A percentile compares a stretch with the other conserved stretches of the same genome.
Conservation (phyloP, 2,113 vertebrate genomes). For the Brachyhypopomus gauderio region DNA sequence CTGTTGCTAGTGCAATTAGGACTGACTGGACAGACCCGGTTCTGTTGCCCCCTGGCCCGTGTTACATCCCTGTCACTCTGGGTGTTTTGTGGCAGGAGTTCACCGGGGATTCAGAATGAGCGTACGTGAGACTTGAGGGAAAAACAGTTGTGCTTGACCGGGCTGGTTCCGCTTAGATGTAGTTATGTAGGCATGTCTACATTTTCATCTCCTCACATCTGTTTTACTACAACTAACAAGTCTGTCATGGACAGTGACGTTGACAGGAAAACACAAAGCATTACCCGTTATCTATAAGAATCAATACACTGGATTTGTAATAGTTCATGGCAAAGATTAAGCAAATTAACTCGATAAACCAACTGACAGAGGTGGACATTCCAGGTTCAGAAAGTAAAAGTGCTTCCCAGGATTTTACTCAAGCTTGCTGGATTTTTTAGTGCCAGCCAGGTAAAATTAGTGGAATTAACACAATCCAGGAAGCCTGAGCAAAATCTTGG, state of each 20-base stretch:
- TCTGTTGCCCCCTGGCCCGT: conserved; percentile 54
- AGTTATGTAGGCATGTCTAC: background rate
- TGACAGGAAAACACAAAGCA: background rate
- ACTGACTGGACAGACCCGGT: conserved; percentile 48
- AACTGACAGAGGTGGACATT: too few species aligned
- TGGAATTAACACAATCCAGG: too few species aligned
- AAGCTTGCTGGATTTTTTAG: too few species aligned
- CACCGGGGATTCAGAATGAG: background rate
- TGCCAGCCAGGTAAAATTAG: too few species aligned
- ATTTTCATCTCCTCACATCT: background rate
- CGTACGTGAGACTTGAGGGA: background rate
- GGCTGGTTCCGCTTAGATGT: background rate
- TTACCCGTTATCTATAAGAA: background rate
- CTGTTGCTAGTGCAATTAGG: conserved; percentile 49
- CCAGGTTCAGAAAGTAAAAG: too few species aligned
- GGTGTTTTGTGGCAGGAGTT: conserved; percentile 6
- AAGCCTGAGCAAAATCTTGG: too few species aligned
- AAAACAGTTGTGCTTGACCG: too few species aligned
- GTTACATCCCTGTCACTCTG: conserved; percentile 19
- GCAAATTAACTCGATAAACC: background rate
- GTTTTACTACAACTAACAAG: background rate
- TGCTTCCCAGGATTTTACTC: too few species aligned
- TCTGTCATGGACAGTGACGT: background rate
- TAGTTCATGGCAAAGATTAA: background rate
- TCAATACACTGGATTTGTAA: background rate